Conservation (phyloP, 2,797 vertebrate genomes). For the Capromys pilorides region DNA sequence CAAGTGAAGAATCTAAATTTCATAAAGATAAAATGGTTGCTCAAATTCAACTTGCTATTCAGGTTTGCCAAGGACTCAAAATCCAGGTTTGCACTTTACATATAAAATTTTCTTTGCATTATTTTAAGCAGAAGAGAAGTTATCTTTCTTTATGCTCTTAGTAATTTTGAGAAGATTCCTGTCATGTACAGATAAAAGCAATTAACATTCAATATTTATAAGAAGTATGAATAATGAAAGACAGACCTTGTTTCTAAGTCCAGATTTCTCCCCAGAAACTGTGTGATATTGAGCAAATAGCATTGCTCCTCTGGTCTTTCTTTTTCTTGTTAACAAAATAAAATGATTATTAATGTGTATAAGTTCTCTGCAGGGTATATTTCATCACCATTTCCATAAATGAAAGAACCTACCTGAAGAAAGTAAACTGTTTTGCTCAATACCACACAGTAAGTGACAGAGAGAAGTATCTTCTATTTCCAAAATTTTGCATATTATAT, state of each 20-base stretch:
- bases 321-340: neutral
- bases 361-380: neutral
- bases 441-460: neutral
- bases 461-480: neutral
- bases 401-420: slow-evolving; percentile 12
- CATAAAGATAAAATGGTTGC: slow-evolving; percentile 39
- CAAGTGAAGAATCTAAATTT: slow-evolving; percentile 32
- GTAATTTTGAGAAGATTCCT: neutral
- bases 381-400: slow-evolving; percentile 4
- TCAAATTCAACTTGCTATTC: neutral
- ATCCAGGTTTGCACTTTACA: neutral
- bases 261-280: slow-evolving; percentile 20
- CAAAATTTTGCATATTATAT: neutral
- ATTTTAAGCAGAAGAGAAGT: neutral
- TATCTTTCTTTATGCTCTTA: neutral
- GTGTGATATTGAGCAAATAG: neutral
- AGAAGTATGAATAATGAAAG: neutral
- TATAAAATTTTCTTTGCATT: slow-evolving; percentile 14
- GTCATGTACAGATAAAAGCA: neutral
- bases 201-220: neutral
- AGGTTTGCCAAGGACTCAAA: neutral
- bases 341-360: neutral
- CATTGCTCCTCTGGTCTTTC: neutral
- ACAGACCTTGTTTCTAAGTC: neutral
- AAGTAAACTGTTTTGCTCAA: neutral